phyloP scores from a whole-genome alignment of 1,140 invertebrate genomes.

The Meloidogyne chitwoodi region DNA sequence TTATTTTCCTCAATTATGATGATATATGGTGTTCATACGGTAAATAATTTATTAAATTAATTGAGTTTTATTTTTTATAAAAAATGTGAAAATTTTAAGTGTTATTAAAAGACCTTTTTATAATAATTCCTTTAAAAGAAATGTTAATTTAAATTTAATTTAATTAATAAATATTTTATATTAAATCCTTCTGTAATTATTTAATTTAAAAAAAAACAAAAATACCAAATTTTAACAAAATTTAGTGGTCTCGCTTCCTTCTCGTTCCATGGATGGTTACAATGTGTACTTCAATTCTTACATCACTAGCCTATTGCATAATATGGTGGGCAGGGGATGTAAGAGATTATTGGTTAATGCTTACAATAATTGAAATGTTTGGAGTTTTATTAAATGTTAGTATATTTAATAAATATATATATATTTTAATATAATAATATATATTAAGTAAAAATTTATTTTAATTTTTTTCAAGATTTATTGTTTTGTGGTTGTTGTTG shows the following conservation, averaged over 20 bases:
- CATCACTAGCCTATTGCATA: constrained; percentile 53
- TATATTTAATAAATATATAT: not conserved
- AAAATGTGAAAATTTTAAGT: too few relatives aligned
- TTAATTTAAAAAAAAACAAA: too few relatives aligned
- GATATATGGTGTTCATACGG: constrained; percentile 57
- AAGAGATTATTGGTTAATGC: constrained; percentile 55
- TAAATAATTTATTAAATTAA: constrained; percentile 23
- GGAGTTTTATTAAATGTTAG: constrained; percentile 56
- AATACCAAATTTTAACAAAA: too few relatives aligned
- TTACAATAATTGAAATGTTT: constrained; percentile 57
- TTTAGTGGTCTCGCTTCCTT: constrained; percentile 52
- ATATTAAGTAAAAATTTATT: not conserved
- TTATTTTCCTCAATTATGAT: constrained; percentile 52
- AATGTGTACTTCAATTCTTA: constrained; percentile 52
- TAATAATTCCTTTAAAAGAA: too few relatives aligned
- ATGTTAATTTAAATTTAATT: too few relatives aligned
- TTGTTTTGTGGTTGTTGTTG: constrained; percentile 50
- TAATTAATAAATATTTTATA: too few relatives aligned
- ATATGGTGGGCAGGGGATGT: constrained; percentile 56
- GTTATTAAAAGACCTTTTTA: too few relatives aligned
- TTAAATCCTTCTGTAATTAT: too few relatives aligned
- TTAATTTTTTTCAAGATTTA: constrained; percentile 33
- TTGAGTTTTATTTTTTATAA: too few relatives aligned
- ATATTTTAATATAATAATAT: too few relatives aligned
- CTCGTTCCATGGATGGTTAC: constrained; percentile 54